A percentile compares a stretch with the other conserved stretches of the same genome.
phyloP scores from a whole-genome alignment of 2,113 vertebrate genomes.

The Anguilla japonica region DNA sequence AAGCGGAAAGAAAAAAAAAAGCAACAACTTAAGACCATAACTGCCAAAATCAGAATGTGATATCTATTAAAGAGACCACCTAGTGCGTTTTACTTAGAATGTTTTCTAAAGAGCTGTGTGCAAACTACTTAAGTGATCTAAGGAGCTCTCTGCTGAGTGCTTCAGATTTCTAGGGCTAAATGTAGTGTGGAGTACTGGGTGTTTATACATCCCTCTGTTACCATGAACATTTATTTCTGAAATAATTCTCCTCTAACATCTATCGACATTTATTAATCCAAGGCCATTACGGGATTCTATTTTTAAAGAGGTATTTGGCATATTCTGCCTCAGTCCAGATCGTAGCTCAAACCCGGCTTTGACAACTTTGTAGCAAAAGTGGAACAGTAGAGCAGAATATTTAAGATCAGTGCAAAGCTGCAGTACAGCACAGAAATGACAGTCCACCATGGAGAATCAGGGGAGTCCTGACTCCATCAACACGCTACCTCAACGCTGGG shows the following conservation, averaged over 20 bases:
- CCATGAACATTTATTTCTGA: not conserved
- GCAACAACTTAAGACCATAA: slow-evolving; percentile 4
- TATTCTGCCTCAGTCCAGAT: not conserved
- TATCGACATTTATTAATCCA: not conserved
- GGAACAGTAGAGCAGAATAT: not conserved
- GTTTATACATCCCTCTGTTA: slow-evolving; percentile 6
- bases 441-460: slow-evolving; percentile 13
- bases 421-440: not conserved
- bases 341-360: not conserved
- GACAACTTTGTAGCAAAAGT: not conserved
- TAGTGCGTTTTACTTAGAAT: slow-evolving; percentile 9
- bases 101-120: slow-evolving; percentile 21
- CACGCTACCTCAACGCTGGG: slow-evolving; percentile 49
- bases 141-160: not conserved
- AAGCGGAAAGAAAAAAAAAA: slow-evolving; percentile 12
- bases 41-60: slow-evolving; percentile 28
- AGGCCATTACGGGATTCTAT: not conserved
- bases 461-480: slow-evolving; percentile 46
- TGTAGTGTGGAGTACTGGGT: slow-evolving; percentile 35
- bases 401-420: slow-evolving; percentile 26
- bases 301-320: not conserved
- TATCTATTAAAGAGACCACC: slow-evolving; percentile 31
- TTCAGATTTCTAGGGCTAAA: slow-evolving; percentile 39
- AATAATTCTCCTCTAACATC: not conserved
- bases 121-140: slow-evolving; percentile 16